phyloP scores from a whole-genome alignment of 2,888 invertebrate genomes.

The Pinctada fucata region DNA sequence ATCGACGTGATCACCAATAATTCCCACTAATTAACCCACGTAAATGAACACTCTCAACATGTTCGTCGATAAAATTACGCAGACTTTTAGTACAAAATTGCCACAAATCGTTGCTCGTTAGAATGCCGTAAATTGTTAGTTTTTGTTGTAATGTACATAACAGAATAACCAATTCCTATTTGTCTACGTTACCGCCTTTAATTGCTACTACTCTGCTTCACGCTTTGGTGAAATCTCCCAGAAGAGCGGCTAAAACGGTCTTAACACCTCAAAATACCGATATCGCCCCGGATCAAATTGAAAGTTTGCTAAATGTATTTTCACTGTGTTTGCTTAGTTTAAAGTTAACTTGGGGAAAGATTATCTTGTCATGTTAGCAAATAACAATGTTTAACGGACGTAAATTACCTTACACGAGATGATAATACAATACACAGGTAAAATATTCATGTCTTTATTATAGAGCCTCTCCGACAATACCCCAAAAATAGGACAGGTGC shows the following conservation, averaged over 20 bases:
- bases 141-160: background rate
- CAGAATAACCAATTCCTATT: background rate
- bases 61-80: constrained; percentile 1
- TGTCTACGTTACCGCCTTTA: background rate
- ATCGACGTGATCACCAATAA: constrained; percentile 3
- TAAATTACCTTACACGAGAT: background rate
- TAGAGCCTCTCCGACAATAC: background rate
- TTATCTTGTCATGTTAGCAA: background rate
- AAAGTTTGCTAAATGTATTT: constrained; percentile 1
- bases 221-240: background rate
- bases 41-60: constrained; percentile 1
- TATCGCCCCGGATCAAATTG: background rate
- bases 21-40: background rate
- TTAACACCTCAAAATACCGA: background rate
- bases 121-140: background rate
- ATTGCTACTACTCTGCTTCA: background rate
- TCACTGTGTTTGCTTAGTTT: background rate
- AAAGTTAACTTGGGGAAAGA: background rate
- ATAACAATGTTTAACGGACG: background rate
- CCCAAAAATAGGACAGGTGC: background rate
- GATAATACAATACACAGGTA: background rate
- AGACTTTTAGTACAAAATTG: constrained; percentile 4
- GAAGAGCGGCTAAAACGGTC: background rate
- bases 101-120: constrained; percentile 4
- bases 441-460: background rate